A percentile compares a stretch with the other conserved stretches of the same genome.
phyloP scores from a whole-genome alignment of 2,888 invertebrate species.

The Coelinius sp. region DNA sequence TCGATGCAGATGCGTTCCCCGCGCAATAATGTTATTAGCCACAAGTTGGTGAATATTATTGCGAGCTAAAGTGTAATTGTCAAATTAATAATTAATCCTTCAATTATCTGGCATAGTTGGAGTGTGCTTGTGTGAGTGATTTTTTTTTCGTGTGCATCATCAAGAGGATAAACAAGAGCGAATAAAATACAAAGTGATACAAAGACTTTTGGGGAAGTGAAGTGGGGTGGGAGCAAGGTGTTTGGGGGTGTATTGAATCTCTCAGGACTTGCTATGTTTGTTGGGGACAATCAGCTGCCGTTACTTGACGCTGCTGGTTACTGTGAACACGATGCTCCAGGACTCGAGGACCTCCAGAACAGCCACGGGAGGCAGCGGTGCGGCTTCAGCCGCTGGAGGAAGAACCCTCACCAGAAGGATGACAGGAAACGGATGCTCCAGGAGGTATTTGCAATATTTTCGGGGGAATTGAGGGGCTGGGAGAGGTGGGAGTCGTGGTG shows the following conservation, averaged over 20 bases:
- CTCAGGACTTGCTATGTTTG: constrained; percentile 33
- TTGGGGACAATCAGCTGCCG: constrained; percentile 33
- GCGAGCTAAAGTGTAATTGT: background rate
- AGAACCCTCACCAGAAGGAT: constrained; percentile 41
- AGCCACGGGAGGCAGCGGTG: constrained; percentile 29
- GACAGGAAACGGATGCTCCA: constrained; percentile 44
- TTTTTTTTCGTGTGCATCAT: background rate
- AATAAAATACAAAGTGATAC: background rate
- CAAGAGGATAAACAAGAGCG: background rate
- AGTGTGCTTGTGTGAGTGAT: background rate
- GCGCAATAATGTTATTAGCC: constrained; percentile 35
- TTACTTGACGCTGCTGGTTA: constrained; percentile 29
- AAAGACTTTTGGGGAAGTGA: background rate
- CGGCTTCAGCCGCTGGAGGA: constrained; percentile 34
- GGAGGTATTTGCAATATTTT: constrained; percentile 38
- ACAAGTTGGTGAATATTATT: constrained; percentile 1
- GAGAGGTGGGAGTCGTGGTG: background rate
- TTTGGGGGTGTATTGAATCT: constrained; percentile 1
- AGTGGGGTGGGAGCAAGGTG: constrained; percentile 14
- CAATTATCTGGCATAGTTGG: background rate
- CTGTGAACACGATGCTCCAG: constrained; percentile 41
- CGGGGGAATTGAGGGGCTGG: constrained; percentile 36
- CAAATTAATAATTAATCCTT: background rate
- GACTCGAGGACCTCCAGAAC: constrained; percentile 40
- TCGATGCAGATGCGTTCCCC: constrained; percentile 35